phyloP scores from a whole-genome alignment of 2,113 vertebrate genomes.

The Melanostigma gelatinosum region DNA sequence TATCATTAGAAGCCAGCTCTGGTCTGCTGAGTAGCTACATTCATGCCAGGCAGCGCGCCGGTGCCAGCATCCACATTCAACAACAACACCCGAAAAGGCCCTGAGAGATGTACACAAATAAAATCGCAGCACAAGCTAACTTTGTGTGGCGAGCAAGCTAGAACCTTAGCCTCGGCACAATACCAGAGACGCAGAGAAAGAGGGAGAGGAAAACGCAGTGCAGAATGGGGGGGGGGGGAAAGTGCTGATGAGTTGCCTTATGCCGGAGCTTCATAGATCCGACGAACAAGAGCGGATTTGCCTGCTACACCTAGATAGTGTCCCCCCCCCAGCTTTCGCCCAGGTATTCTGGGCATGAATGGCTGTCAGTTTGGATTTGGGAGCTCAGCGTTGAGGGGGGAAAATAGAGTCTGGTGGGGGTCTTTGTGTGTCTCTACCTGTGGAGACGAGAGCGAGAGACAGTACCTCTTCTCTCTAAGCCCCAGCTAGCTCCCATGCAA shows the following conservation, averaged over 20 bases:
- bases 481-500: constrained; percentile 37
- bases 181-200: constrained; percentile 28
- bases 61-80: constrained; percentile 74
- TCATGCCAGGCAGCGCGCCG: constrained; percentile 64
- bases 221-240: constrained; percentile 54
- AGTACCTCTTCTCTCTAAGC: constrained; percentile 59
- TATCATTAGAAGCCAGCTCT: constrained; percentile 74
- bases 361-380: constrained; percentile 85
- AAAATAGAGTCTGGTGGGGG: constrained; percentile 80
- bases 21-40: constrained; percentile 76
- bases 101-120: constrained; percentile 70
- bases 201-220: constrained; percentile 36
- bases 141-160: constrained; percentile 50
- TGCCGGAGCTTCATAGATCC: constrained; percentile 70
- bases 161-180: constrained; percentile 65
- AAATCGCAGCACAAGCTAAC: constrained; percentile 75
- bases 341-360: constrained; percentile 86
- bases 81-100: constrained; percentile 59
- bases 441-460: constrained; percentile 69
- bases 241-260: constrained; percentile 77
- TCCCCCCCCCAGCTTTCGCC: constrained; percentile 70
- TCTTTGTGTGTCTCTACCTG: constrained; percentile 80
- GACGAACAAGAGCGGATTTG: constrained; percentile 81
- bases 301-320: constrained; percentile 84
- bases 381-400: constrained; percentile 76